Percentiles rank a stretch among this genome's conserved stretches.
Evolutionary conservation across 1,140 invertebrate species (phyloP).

Genomic region (Micrasema longulum): DNA sequence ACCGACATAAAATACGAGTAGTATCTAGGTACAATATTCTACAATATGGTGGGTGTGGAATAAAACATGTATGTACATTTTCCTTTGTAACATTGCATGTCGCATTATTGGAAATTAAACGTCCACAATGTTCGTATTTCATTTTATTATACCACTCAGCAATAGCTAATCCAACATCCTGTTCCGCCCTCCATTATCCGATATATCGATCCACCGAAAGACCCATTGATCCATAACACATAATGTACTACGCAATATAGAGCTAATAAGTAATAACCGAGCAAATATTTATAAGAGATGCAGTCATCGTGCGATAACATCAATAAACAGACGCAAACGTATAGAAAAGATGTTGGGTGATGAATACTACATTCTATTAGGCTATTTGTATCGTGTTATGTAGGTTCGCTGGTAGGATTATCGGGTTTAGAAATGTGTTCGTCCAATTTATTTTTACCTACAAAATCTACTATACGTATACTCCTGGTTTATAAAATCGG

Average conservation of each 20-base stretch:
- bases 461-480: too few species aligned
- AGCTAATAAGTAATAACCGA: constrained; percentile 7
- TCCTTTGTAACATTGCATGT: not conserved
- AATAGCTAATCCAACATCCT: constrained; percentile 44
- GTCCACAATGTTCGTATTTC: not conserved
- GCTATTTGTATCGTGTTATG: too few species aligned
- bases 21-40: too few species aligned
- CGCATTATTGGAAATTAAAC: constrained; percentile 5
- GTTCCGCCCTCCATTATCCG: constrained; percentile 47
- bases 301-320: not conserved
- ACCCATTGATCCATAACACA: constrained; percentile 34
- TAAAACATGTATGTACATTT: not conserved
- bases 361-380: too few species aligned
- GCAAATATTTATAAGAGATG: not conserved
- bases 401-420: too few species aligned
- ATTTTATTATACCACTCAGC: constrained; percentile 31
- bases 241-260: not conserved
- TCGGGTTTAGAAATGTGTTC: too few species aligned
- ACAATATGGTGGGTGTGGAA: not conserved
- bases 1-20: too few species aligned
- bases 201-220: constrained; percentile 33
- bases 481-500: too few species aligned
- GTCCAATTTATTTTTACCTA: too few species aligned
- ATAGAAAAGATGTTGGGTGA: too few species aligned
- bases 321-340: not conserved